Evolutionary conservation across 2,797 vertebrate species (phyloP).

Genomic region (Furcifer pardalis): DNA sequence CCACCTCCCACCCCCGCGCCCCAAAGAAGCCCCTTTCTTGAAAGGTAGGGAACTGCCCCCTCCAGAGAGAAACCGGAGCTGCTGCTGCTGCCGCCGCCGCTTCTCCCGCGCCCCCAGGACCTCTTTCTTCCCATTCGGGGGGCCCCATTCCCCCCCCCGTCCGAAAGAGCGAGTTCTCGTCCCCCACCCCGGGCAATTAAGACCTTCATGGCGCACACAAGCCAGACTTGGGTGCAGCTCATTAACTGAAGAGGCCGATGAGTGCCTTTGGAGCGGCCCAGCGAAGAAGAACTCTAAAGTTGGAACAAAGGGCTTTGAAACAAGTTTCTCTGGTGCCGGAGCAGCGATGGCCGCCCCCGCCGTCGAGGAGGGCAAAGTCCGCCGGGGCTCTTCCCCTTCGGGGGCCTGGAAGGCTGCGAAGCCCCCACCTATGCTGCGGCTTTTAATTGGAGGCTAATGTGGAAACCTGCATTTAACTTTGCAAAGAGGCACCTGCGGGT

Average conservation of each 20-base stretch:
- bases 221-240: background rate
- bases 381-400: background rate
- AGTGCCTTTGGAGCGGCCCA: constrained; percentile 11
- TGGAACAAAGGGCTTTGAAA: constrained; percentile 11
- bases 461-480: background rate
- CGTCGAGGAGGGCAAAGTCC: background rate
- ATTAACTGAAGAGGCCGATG: constrained; percentile 24
- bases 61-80: background rate
- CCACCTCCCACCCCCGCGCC: no score
- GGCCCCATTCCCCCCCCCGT: background rate
- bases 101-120: background rate
- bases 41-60: background rate
- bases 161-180: background rate
- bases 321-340: constrained; percentile 5
- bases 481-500: background rate
- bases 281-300: background rate
- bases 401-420: background rate
- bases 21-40: background rate
- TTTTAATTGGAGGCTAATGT: background rate
- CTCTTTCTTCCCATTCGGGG: background rate
- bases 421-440: background rate
- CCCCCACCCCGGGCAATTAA: background rate
- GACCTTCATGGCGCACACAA: background rate
- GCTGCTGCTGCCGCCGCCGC: background rate
- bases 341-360: no score